Evolutionary conservation across 1,140 invertebrate species (phyloP).

Genomic region (Anadara kagoshimensis): DNA sequence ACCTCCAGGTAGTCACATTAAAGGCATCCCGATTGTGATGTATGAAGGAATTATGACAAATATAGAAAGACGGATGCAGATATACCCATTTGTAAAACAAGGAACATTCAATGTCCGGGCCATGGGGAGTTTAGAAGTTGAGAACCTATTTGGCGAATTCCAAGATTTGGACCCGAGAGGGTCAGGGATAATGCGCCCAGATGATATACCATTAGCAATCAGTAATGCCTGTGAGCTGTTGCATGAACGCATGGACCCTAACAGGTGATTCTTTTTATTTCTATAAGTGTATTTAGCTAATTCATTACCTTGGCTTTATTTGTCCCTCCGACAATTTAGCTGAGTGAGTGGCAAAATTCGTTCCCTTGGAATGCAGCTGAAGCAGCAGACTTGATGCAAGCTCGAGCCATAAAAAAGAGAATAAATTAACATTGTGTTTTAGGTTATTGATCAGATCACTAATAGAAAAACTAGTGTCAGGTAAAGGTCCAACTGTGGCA

Average conservation of each 20-base stretch:
- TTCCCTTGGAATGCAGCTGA: too few relatives aligned
- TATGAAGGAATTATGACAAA: conserved; percentile 24
- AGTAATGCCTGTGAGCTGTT: conserved; percentile 4
- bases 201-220: conserved; percentile 25
- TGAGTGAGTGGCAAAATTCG: too few relatives aligned
- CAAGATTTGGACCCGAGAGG: conserved; percentile 32
- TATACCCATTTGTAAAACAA: conserved; percentile 20
- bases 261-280: conserved; percentile 17
- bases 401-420: too few relatives aligned
- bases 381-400: too few relatives aligned
- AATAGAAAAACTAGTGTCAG: too few relatives aligned
- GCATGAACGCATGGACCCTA: conserved; percentile 6
- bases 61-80: conserved; percentile 30
- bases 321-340: too few relatives aligned
- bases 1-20: conserved; percentile 6
- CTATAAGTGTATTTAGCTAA: too few relatives aligned
- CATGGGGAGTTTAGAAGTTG: conserved; percentile 18
- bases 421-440: too few relatives aligned
- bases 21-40: conserved; percentile 11
- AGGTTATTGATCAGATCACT: too few relatives aligned
- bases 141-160: conserved; percentile 31
- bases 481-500: too few relatives aligned
- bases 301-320: too few relatives aligned
- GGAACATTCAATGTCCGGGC: conserved; percentile 24
- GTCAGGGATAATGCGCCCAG: conserved; percentile 25